phyloP scores from a whole-genome alignment of 2,888 invertebrate species.

The Allygus modestus region DNA sequence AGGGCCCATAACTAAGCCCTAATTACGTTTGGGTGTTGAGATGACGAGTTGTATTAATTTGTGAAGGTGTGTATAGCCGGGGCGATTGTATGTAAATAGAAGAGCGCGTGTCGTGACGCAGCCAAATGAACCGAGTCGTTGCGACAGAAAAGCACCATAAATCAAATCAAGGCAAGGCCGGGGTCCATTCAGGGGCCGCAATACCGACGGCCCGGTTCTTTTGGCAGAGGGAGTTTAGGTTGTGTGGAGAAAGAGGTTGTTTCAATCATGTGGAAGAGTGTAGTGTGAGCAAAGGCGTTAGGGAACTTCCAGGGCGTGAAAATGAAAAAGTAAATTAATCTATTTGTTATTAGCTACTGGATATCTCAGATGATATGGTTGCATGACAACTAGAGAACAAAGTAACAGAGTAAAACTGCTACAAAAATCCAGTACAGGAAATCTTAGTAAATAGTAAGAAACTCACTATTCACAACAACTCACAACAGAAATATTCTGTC shows the following conservation, averaged over 20 bases:
- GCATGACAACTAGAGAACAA: too few relatives aligned
- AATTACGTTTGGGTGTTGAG: constrained; percentile 21
- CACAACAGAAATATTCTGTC: too few relatives aligned
- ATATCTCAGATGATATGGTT: too few relatives aligned
- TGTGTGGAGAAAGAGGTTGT: not conserved
- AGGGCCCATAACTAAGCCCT: constrained; percentile 34
- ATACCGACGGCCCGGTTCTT: not conserved
- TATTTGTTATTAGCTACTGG: too few relatives aligned
- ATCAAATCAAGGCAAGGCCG: constrained; percentile 36
- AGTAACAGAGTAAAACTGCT: too few relatives aligned
- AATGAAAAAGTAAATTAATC: too few relatives aligned
- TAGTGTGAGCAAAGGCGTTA: too few relatives aligned
- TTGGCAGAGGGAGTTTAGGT: not conserved
- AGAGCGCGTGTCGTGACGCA: constrained; percentile 26
- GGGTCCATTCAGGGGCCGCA: constrained; percentile 32
- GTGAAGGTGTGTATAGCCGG: constrained; percentile 40
- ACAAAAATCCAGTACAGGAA: too few relatives aligned
- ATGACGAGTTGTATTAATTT: constrained; percentile 48
- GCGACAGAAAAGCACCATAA: constrained; percentile 27
- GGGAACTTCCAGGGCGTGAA: too few relatives aligned
- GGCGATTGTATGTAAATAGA: constrained; percentile 58
- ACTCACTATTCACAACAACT: too few relatives aligned
- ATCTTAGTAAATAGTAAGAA: too few relatives aligned
- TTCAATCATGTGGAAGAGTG: too few relatives aligned
- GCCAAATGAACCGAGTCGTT: constrained; percentile 50